Evolutionary conservation across 2,888 invertebrate species (phyloP), one percentile per base, ranked within the genome.

Genomic region (Bombylius discolor): DNA sequence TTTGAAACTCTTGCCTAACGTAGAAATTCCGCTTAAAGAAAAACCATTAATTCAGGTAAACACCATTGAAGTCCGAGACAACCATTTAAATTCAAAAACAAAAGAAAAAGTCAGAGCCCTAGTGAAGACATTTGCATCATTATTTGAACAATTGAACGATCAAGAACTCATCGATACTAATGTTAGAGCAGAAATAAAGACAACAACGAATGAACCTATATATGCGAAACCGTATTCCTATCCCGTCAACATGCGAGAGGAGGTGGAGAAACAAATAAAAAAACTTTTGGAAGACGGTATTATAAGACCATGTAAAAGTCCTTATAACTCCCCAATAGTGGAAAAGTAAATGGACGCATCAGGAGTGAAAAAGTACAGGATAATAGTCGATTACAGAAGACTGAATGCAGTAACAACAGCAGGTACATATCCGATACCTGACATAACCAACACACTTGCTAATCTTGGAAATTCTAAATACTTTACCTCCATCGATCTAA

Each of bases 171-270:
- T 54, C 4, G 47, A 53, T 11, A 58, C 56, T 1, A 53, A 39
- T 31, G 61, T 67, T 1, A 66, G 64, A 58, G 70, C 71, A 50
- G 49, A 63, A 46, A 72, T 72, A n/a, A 53, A 59, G 47, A 65
- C 64, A 4, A 60, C 56, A 8, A 56, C 61, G 33, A 55, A 61
- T 31, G 48, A 52, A 7, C 68, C 68, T 5, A 61, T 67, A 8
- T 61, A 59, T 53, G 52, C 62, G 4, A 67, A 66, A 62, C 59
- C 62, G 1, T 69, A 69, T 56, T 48, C 67, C 13, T 67, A 66
- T 52, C 69, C 68, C 0, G 60, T 66, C 34, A 57, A 65, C 31
- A 65, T 67, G 57, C 61, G 63, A 56, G 44, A 57, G 34, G 68
- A 67, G 61, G 65, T 46, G 46, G 46, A 46, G 14, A 14, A 46